Base-by-base conservation (phyloP, 2,113 vertebrate genomes). In the Crotalus tigris region DNA sequence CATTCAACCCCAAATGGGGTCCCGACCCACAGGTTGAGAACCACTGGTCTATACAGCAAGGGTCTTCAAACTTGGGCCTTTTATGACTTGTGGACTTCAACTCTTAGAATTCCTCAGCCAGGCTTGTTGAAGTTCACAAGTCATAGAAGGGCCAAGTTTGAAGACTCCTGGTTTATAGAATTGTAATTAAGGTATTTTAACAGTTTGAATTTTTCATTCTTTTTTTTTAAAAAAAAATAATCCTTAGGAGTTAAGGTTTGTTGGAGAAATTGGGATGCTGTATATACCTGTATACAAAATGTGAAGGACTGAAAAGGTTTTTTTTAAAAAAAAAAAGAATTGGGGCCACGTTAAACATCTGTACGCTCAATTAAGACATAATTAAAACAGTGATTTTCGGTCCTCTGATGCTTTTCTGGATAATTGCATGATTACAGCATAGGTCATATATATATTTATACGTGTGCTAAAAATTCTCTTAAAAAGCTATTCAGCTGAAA, bases 341-440 rank as follows among this genome's bases (percentile, higher is more conserved):
- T 0, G 0, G 1, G 39, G 1, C 1, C 58, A 29, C 49, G 9
- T 51, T 51, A 51, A 51, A 51, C 49, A 51, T 51, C 49, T 51
- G 49, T 51, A 92, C n/a, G 23, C 97, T 97, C 96, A 97, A 97
- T 97, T 95, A 97, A 96, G 96, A 96, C 0, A 0, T 93, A 90
- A 91, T 94, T 88, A 93, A 92, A 95, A 94, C 3, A 4, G 91
- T 26, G 88, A 59, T 59, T 55, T 12, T 19, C 2, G 24, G 24
- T 23, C 15, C 11, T 21, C 19, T 5, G 53, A 17, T 24, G 49
- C 15, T 55, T 9, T 61, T 2, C 8, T 29, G 24, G 87, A 75
- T 44, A 46, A 44, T 19, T 46, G 24, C 3, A 17, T n/a, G 24
- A 21, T 55, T 29, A 88, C 69, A 54, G 86, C 15, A 46, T 26